These are phyloP conservation scores for Atrina japonica DNA, from an alignment of 2,888 invertebrate species.

Conservation along the genomic window DNA sequence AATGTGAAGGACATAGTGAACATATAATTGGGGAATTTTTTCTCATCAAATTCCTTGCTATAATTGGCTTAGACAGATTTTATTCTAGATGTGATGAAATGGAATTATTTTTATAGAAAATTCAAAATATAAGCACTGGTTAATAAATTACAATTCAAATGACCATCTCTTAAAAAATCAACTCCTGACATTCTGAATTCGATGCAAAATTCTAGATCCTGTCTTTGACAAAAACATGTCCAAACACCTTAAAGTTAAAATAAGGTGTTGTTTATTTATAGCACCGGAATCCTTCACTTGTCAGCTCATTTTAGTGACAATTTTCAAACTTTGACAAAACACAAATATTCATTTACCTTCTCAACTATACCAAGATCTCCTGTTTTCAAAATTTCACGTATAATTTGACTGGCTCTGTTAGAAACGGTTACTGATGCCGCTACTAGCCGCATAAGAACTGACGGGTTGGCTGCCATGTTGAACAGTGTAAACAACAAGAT, in stretches of 20 bases:
- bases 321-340: neutral
- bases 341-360: constrained; percentile 85
- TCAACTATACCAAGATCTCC: constrained; percentile 95
- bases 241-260: neutral
- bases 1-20: no score
- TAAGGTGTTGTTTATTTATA: neutral
- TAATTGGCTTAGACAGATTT: no score
- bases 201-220: no score
- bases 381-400: constrained; percentile 93
- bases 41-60: no score
- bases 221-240: constrained; percentile 24
- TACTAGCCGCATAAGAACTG: constrained; percentile 86
- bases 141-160: no score
- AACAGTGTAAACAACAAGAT: constrained; percentile 37
- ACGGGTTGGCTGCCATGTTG: constrained; percentile 63
- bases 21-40: no score
- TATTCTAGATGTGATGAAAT: no score
- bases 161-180: no score
- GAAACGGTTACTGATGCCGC: constrained; percentile 91
- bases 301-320: neutral
- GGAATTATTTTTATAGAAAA: no score
- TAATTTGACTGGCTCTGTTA: constrained; percentile 92
- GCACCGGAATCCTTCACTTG: neutral
- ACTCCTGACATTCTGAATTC: no score
- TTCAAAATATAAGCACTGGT: no score